Evolutionary conservation across 1,140 invertebrate species (phyloP), one percentile per base, ranked within the genome.

Genomic region (Maniola jurtina): DNA sequence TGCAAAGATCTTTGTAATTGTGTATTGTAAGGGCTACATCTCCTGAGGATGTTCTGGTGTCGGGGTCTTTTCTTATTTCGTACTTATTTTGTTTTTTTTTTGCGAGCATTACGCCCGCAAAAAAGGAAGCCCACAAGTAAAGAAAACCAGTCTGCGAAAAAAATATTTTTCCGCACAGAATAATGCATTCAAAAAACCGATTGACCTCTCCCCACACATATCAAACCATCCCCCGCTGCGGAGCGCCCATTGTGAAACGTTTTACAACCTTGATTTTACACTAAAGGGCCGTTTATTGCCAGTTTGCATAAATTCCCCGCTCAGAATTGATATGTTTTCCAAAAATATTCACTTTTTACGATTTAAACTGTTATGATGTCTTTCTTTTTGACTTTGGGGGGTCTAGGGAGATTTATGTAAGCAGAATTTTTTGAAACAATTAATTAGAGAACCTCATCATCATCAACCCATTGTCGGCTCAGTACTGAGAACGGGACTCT

Each of bases 271-370:
- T 35, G 16, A 45, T 42, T 47, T 60, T 45, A 47, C 58, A 60
- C 58, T 55, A 42, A 63, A 55, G 36, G 50, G 34, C 11, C 14
- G 9, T 63, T 72, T 76, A 74, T 72, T 58, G 57, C 48, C 72
- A 70, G 68, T 81, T 82, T 78, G 81, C 79, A 81, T 84, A 81
- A 79, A 84, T 77, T 58, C 40, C 38, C 47, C 71, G 63, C 33
- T 56, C 42, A 67, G 63, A 59, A 66, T 78, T 69, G 63, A 82
- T 71, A 72, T 66, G 71, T 71, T 71, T 74, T 77, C 67, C 70
- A 72, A 76, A 77, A 55, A 75, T 54, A 15, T 58, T 42, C 14
- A 52, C 52, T 40, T 55, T 63, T 63, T 63, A 55, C 50, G 50
- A 34, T 55, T 55, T 45, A 42, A 63, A 56, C 36, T 6, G 40